A percentile compares a stretch with the other conserved stretches of the same genome.
Evolutionary conservation across 2,888 invertebrate genomes (phyloP).

Genomic region (Oligia latruncula): DNA sequence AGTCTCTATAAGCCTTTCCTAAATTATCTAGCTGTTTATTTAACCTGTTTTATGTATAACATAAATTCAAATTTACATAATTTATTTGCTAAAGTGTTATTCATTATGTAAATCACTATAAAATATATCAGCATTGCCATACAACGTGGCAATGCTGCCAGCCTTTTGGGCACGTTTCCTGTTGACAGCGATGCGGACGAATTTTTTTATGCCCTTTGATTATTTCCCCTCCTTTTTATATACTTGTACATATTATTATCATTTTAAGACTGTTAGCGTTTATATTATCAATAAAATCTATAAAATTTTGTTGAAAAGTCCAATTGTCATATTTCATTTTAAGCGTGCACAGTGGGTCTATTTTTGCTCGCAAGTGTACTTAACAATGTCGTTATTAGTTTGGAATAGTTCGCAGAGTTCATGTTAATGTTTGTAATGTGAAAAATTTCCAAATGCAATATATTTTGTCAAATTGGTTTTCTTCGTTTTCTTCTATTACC

Average conservation of each 20-base stretch:
- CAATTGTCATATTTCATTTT: background rate
- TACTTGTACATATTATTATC: too few relatives aligned
- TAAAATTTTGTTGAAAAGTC: background rate
- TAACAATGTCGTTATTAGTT: conserved; percentile 42
- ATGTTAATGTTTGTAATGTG: conserved; percentile 34
- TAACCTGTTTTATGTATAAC: background rate
- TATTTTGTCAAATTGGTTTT: conserved; percentile 51
- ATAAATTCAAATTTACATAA: background rate
- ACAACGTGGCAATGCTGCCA: too few relatives aligned
- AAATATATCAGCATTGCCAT: background rate
- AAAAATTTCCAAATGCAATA: conserved; percentile 51
- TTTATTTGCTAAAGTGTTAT: background rate
- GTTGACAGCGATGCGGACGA: too few relatives aligned
- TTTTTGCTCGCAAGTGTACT: conserved; percentile 26
- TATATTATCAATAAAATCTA: too few relatives aligned
- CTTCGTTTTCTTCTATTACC: conserved; percentile 25
- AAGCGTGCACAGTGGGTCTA: background rate
- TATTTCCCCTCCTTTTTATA: too few relatives aligned
- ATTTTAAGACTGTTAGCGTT: too few relatives aligned
- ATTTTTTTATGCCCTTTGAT: too few relatives aligned
- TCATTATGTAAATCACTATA: background rate
- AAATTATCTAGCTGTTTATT: background rate
- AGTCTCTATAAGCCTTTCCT: accelerated
- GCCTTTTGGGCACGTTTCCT: too few relatives aligned
- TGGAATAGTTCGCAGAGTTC: conserved; percentile 29